A percentile compares a stretch with the other conserved stretches of the same genome.
phyloP scores from a whole-genome alignment of 2,113 vertebrate genomes.

The Mesocricetus auratus region DNA sequence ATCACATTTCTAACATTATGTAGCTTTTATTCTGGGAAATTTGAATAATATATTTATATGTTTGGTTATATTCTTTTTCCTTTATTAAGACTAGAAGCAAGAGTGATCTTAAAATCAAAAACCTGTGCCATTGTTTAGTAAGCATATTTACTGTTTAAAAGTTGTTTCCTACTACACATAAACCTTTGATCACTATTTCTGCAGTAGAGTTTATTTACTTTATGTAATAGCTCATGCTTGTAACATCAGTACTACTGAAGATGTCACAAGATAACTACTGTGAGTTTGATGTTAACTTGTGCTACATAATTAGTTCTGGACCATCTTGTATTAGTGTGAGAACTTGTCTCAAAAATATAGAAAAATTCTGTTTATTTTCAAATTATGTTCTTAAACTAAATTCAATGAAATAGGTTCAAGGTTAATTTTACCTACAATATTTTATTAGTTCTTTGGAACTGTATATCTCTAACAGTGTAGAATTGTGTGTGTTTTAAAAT shows the following conservation, averaged over 20 bases:
- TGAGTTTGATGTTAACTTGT: neutral
- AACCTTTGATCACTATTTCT: constrained; percentile 1
- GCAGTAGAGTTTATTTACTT: neutral
- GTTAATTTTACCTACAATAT: neutral
- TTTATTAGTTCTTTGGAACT: neutral
- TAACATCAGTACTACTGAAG: neutral
- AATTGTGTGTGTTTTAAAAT: neutral
- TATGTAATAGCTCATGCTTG: neutral
- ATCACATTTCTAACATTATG: constrained; percentile 41
- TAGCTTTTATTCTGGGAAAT: constrained; percentile 4
- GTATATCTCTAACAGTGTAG: neutral
- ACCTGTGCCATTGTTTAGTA: neutral
- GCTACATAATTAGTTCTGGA: neutral
- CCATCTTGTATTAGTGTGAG: neutral
- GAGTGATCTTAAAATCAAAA: neutral
- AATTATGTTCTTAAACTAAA: neutral
- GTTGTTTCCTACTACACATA: neutral
- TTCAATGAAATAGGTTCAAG: neutral
- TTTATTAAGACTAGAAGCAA: neutral
- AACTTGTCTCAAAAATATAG: neutral
- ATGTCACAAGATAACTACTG: neutral
- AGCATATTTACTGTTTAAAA: constrained; percentile 21
- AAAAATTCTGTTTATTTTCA: neutral
- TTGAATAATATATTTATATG: neutral
- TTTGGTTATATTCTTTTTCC: neutral